Evolutionary conservation across 1,140 invertebrate species (phyloP), one percentile per base, ranked within the genome.

Genomic region (Drosophila lacteicornis): DNA sequence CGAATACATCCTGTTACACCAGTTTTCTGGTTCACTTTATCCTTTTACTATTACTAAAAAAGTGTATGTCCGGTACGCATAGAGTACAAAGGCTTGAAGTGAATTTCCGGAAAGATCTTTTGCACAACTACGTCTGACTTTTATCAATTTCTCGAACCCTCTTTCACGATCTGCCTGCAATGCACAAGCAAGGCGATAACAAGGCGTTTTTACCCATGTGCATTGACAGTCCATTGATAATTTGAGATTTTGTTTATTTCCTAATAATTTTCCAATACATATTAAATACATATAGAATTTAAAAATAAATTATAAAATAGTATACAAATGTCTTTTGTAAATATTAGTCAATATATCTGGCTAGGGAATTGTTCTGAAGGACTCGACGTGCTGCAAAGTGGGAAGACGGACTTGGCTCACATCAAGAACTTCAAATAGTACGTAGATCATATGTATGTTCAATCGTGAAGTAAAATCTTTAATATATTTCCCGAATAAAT

Each of bases 201-300:
- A 6, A 1, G 22, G 22, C 27, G 27, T 36, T 46, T 46, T 19
- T 15, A 1, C 9, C 45, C 45, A 47, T 13, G 0, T 13, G 22
- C 22, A 49, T 13, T 9, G 22, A 49, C 13, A 49, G 12, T 8
- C 46, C 25, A 30, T 17, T 2, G 33, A 38, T 55, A 55, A 36
- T 40, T 55, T 38, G 7, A 22, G 56, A 82, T 58, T 51, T 55
- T 22, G 27, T 66, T 47, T 50, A 59, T 79, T 82, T 75, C 49
- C 47, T 65, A 77, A 77, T 66, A 38, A 62, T 60, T 60, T 61
- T 43, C 46, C 73, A 56, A 79, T 68, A 79, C 46, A 75, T 68
- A 81, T 74, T 36, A 65, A 57, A 75, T 82, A 74, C 69, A 82
- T 66, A 75, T 61, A 69, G 56, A 75, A 62, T 61, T 61, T 78